Percentiles rank a stretch among this genome's conserved stretches.
Evolutionary conservation across 2,888 invertebrate genomes (phyloP).

Genomic region (Lasioglossum morio): DNA sequence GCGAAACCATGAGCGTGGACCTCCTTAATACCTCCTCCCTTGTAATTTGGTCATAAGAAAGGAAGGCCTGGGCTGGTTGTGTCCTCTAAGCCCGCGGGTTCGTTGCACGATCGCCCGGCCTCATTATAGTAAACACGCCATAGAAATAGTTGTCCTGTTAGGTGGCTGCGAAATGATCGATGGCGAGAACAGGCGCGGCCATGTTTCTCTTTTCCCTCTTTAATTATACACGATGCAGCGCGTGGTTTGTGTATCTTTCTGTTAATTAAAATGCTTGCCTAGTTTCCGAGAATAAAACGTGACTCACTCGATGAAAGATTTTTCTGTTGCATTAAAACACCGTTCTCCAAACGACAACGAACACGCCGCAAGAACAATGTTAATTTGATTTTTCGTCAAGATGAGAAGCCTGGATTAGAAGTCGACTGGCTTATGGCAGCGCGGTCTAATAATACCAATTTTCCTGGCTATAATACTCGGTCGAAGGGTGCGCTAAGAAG

Average conservation of each 20-base stretch:
- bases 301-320: neutral
- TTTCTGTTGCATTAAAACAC: neutral
- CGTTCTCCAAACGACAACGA: neutral
- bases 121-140: conserved; percentile 55
- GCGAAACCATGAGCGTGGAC: conserved; percentile 54
- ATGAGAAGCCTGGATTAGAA: neutral
- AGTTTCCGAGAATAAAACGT: conserved; percentile 5
- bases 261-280: conserved; percentile 16
- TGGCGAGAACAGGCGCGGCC: conserved; percentile 26
- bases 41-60: conserved; percentile 61
- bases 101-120: conserved; percentile 60
- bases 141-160: conserved; percentile 58
- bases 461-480: neutral
- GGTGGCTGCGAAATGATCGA: conserved; percentile 50
- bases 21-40: conserved; percentile 54
- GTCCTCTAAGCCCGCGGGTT: conserved; percentile 49
- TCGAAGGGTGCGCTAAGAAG: neutral
- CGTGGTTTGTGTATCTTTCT: conserved; percentile 7
- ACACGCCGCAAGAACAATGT: neutral
- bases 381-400: neutral
- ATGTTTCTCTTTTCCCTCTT: conserved; percentile 33
- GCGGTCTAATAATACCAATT: conserved; percentile 7
- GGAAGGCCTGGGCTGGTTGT: conserved; percentile 55
- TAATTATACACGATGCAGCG: conserved; percentile 14
- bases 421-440: neutral